Evolutionary conservation across 92 coral and sea anemone species (phyloP), one percentile per base, ranked within the genome.

Genomic region (Chrysogorgia sp.): DNA sequence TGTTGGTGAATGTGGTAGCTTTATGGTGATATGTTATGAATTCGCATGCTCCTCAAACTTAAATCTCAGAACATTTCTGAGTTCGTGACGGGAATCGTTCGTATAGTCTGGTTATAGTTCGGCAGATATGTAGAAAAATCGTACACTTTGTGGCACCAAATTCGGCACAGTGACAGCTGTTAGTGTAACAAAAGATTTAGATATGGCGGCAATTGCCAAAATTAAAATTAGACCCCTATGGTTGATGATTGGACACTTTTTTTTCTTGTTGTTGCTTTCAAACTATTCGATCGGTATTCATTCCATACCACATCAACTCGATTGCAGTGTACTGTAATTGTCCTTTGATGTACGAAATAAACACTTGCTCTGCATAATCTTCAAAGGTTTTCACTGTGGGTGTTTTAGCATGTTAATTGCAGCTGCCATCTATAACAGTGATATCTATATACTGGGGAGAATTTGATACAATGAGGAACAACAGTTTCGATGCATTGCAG

Each of bases 381-480:
- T 28, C 34, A 63, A 81, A 81, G 29, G 66, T 87, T 67, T 83
- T 83, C 6, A 71, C 79, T 4, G 70, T 40, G 12, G 19, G 30
- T 70, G 91, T 69, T 81, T 50, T 5, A 88, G 71, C 84, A 75
- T 88, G 40, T 80, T 84, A 33, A 80, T 45, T 23, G 63, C 65
- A 20, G 84, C 88, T 80, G 12, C 84, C 86, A 58, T 84, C 88
- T 29, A 84, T 62, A 45, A 80, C 69, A 49, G 67, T 61, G 83
- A 56, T 82, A 33, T 76, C 78, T 50, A 76, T 20, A 30, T 67
- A 67, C 23, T 59, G 0, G 3, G 86, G 84, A 53, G 78, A n/a
- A 71, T 60, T 68, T 21, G 83, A 15, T 25, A 4, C 15, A 35
- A 80, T n/a, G n/a, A n/a, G n/a, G n/a, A n/a, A n/a, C n/a, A n/a